phyloP scores from a whole-genome alignment of 2,797 vertebrate genomes.

The Xenentodon cancila region DNA sequence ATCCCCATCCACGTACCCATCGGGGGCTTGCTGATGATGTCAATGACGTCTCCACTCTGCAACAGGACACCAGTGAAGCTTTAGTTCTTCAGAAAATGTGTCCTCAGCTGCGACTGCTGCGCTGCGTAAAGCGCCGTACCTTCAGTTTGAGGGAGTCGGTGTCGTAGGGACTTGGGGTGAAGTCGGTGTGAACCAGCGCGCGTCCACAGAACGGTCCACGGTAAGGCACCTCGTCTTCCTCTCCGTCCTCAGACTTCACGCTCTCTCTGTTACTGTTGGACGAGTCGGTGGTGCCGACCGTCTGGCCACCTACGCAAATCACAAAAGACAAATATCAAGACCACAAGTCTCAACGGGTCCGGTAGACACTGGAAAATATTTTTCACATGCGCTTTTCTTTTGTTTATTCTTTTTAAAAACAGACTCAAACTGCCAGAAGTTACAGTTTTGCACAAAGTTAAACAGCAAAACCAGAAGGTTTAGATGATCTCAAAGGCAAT shows the following conservation, averaged over 20 bases:
- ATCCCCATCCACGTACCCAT: constrained; percentile 99
- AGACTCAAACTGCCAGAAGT: constrained; percentile 14
- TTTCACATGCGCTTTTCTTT: neutral
- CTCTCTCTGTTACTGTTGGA: constrained; percentile 98
- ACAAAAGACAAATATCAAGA: constrained; percentile 11
- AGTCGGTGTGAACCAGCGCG: constrained; percentile 91
- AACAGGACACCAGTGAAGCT: neutral
- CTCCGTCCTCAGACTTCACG: constrained; percentile 96
- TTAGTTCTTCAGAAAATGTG: neutral
- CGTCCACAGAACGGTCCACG: constrained; percentile 95
- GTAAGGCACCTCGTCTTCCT: constrained; percentile 95
- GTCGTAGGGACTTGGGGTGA: constrained; percentile 93
- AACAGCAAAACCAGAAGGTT: constrained; percentile 24
- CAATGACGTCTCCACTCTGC: constrained; percentile 95
- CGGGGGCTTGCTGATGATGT: constrained; percentile 97
- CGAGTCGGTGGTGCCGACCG: constrained; percentile 96
- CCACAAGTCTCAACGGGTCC: neutral
- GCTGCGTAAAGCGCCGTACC: constrained; percentile 56
- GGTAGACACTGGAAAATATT: constrained; percentile 17
- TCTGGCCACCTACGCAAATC: constrained; percentile 89
- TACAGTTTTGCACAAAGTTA: neutral
- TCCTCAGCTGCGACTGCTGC: neutral
- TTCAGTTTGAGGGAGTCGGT: constrained; percentile 95
- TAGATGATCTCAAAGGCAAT: constrained; percentile 18
- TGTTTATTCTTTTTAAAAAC: neutral